These are phyloP conservation scores for Hydractinia symbiolongicarpus DNA, from an alignment of 30 jellyfish, hydroid and myxozoan species.

Conservation along the genomic window DNA sequence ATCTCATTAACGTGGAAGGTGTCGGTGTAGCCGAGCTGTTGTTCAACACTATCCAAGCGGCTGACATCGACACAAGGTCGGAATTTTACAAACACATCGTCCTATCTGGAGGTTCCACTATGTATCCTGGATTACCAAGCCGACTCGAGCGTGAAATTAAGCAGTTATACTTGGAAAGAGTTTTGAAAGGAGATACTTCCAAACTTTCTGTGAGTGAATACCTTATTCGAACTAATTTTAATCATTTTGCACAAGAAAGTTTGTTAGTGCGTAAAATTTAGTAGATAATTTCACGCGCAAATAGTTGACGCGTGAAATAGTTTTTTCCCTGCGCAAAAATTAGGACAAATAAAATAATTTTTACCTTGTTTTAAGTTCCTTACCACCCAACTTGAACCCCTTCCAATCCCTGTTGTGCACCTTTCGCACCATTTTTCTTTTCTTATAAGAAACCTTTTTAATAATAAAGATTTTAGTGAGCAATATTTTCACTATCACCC, in stretches of 20 bases:
- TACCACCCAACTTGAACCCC: too few species aligned
- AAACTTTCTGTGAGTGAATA: slow-evolving; percentile 58
- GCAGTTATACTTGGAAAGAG: slow-evolving; percentile 91
- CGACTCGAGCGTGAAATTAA: slow-evolving; percentile 94
- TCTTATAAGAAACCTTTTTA: too few species aligned
- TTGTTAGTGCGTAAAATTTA: too few species aligned
- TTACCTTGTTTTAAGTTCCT: too few species aligned
- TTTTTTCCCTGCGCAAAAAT: too few species aligned
- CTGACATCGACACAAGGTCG: slow-evolving; percentile 96
- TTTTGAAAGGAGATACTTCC: slow-evolving; percentile 82
- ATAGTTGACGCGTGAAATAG: too few species aligned
- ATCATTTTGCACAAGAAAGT: too few species aligned
- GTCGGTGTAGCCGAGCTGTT: slow-evolving; percentile 98
- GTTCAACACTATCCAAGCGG: slow-evolving; percentile 98
- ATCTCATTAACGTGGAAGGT: slow-evolving; percentile 85
- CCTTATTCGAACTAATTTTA: neutral
- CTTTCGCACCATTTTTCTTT: too few species aligned
- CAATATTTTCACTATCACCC: neutral
- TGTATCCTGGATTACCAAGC: slow-evolving; percentile 99
- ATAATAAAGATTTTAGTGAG: neutral
- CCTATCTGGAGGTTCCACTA: slow-evolving; percentile 96
- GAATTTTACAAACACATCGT: slow-evolving; percentile 96
- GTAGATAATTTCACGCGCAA: too few species aligned
- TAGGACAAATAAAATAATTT: too few species aligned
- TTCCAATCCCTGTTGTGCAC: too few species aligned